A percentile compares a stretch with the other conserved stretches of the same genome.
Evolutionary conservation across 2,888 invertebrate genomes (phyloP).

Genomic region (Steinernema scapterisci): DNA sequence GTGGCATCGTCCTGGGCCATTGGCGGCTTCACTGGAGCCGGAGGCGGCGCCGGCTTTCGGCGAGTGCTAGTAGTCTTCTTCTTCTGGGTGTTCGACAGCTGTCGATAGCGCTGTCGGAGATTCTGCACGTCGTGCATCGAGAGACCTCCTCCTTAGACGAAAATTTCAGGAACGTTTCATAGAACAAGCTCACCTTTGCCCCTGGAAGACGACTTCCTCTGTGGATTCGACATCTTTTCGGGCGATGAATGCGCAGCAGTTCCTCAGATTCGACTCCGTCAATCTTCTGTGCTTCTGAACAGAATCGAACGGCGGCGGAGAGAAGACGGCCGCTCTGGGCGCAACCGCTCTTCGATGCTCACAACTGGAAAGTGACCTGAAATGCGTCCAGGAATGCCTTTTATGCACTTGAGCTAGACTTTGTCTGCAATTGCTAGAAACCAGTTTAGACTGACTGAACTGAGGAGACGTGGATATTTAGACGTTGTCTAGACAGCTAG

Average conservation of each 20-base stretch:
- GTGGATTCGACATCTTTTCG: not conserved
- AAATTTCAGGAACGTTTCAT: not conserved
- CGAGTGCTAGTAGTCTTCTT: not conserved
- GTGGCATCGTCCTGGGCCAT: not conserved
- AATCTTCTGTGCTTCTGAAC: conserved; percentile 2
- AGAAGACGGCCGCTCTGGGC: too few relatives aligned
- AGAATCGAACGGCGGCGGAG: not conserved
- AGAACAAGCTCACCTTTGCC: not conserved
- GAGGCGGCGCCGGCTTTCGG: too few relatives aligned
- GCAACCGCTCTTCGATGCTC: not conserved
- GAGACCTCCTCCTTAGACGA: not conserved
- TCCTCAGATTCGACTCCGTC: not conserved
- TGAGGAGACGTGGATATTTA: too few relatives aligned
- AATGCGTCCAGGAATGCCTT: too few relatives aligned
- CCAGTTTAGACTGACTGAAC: too few relatives aligned
- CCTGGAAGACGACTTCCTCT: not conserved
- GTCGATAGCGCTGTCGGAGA: not conserved
- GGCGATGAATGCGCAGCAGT: not conserved
- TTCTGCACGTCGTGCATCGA: not conserved
- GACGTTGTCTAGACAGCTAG: too few relatives aligned
- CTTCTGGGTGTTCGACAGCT: not conserved
- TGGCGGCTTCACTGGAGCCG: not conserved
- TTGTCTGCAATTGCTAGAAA: too few relatives aligned
- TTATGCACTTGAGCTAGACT: too few relatives aligned
- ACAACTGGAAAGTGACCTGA: not conserved